These are phyloP conservation scores for Heterodera carotae DNA, from an alignment of 1,140 invertebrate species.

Conservation along the genomic window DNA sequence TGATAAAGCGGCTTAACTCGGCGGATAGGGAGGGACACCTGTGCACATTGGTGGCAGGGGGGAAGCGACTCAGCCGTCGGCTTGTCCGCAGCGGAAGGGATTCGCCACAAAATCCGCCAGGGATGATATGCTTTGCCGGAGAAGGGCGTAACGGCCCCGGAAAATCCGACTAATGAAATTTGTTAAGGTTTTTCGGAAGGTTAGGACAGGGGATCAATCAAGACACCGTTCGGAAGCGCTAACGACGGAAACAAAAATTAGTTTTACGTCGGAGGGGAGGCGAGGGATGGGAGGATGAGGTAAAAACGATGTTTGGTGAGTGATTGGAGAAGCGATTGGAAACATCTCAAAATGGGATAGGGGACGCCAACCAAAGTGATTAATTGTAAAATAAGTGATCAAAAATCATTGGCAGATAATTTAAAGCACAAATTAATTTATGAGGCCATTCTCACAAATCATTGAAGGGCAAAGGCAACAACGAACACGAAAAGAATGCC, in stretches of 20 bases:
- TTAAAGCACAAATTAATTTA: no score
- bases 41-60: background rate
- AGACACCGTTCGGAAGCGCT: background rate
- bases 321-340: no score
- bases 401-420: no score
- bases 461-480: no score
- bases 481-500: no score
- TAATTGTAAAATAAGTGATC: no score
- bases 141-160: background rate
- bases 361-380: no score
- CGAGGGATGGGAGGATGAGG: background rate
- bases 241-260: background rate
- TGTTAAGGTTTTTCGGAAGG: background rate
- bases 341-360: no score
- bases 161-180: background rate
- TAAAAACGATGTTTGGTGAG: no score
- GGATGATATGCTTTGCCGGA: background rate
- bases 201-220: background rate
- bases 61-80: background rate
- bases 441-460: no score
- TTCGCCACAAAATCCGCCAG: background rate
- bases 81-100: background rate
- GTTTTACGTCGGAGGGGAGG: background rate
- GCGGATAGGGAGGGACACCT: background rate
- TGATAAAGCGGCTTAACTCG: background rate